phyloP scores from a whole-genome alignment of 2,113 vertebrate genomes.

The Pedionomus torquatus region DNA sequence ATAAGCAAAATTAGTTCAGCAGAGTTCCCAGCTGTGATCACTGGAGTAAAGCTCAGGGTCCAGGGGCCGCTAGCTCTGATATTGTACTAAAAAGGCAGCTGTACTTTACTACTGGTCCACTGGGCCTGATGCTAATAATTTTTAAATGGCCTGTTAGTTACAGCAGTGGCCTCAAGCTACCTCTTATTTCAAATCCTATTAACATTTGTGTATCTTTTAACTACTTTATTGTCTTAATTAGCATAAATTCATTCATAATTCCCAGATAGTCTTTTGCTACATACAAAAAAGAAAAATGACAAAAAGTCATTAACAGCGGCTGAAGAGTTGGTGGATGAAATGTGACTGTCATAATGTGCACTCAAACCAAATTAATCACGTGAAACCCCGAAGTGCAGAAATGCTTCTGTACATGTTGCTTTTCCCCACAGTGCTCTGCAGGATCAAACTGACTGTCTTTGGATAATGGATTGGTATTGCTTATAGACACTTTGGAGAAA shows the following conservation, averaged over 20 bases:
- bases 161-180: constrained; percentile 43
- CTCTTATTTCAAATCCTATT: constrained; percentile 64
- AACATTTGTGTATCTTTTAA: constrained; percentile 59
- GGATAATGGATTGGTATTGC: not conserved
- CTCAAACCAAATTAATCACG: not conserved
- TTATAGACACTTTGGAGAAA: not conserved
- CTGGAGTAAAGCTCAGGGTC: not conserved
- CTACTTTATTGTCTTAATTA: constrained; percentile 65
- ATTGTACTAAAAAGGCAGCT: not conserved
- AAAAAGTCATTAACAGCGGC: not conserved
- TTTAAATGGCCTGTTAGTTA: constrained; percentile 70
- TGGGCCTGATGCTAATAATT: constrained; percentile 61
- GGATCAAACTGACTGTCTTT: not conserved
- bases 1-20: constrained; percentile 38
- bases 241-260: constrained; percentile 60
- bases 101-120: constrained; percentile 22
- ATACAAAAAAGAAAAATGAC: not conserved
- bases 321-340: not conserved
- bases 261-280: not conserved
- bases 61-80: not conserved
- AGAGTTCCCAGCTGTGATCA: constrained; percentile 18
- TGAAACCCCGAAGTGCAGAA: not conserved
- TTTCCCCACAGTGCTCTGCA: not conserved
- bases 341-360: not conserved
- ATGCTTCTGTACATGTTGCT: not conserved